phyloP scores from a whole-genome alignment of 2,888 invertebrate genomes.

The Melanophora roralis region DNA sequence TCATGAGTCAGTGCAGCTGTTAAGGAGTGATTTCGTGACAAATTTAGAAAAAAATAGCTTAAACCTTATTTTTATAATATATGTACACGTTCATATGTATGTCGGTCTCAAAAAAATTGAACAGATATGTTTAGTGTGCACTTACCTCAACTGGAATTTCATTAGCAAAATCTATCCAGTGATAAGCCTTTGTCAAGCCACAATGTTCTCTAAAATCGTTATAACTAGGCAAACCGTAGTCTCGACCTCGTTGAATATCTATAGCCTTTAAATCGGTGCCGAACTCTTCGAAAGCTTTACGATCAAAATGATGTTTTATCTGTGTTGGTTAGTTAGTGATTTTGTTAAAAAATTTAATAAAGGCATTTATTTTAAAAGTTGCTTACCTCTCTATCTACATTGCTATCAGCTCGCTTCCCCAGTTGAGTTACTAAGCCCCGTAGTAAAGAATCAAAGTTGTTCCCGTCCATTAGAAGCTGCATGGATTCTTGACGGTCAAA shows the following conservation, averaged over 20 bases:
- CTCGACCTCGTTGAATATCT: constrained; percentile 72
- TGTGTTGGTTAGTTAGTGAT: constrained; percentile 6
- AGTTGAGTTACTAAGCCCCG: constrained; percentile 86
- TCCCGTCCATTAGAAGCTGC: constrained; percentile 71
- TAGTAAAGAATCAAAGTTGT: constrained; percentile 82
- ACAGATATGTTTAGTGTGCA: no score
- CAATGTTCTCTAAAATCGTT: constrained; percentile 70
- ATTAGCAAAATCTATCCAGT: constrained; percentile 74
- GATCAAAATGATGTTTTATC: constrained; percentile 70
- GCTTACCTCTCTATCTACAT: constrained; percentile 81
- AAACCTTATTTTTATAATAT: no score
- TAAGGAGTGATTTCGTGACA: no score
- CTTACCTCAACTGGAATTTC: constrained; percentile 83
- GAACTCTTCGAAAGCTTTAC: constrained; percentile 77
- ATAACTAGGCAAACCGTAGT: constrained; percentile 69
- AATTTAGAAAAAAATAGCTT: no score
- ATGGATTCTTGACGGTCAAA: constrained; percentile 67
- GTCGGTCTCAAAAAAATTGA: no score
- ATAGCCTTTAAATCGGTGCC: constrained; percentile 78
- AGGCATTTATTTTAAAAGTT: not conserved
- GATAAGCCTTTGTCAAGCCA: constrained; percentile 68
- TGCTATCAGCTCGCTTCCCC: constrained; percentile 85
- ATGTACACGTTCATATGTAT: no score
- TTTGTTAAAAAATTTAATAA: not conserved
- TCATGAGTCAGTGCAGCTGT: no score